Base-by-base conservation (phyloP, 1,140 invertebrate genomes). In the Metaphire vulgaris region DNA sequence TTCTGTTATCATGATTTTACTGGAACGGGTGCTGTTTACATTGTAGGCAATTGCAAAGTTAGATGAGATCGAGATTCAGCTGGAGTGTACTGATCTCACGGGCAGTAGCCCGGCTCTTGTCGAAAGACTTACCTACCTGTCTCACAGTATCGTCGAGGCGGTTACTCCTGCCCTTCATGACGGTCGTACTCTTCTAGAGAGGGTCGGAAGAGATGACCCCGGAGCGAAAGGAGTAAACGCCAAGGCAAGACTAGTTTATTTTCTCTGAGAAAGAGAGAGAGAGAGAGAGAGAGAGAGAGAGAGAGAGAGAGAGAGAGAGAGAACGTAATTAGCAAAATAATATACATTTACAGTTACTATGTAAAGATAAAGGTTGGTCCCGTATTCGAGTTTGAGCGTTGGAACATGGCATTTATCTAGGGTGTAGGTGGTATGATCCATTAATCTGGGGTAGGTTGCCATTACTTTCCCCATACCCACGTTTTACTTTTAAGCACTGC, bases 61-160 rank as follows among this genome's bases (percentile, higher is more conserved):
- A 74, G 91, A 92, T 83, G 91, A 93, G 83, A 85, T 93, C 14
- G 92, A 93, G 87, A 89, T 92, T 79, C 91, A 93, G 81, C 83
- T 93, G 74, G 89, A 89, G 64, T 91, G 89, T 33, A 81, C 80
- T 79, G 85, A 87, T 80, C 84, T 91, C 81, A 87, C 90, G 1
- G 84, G 89, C 41, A 90, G 89, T 78, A 91, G 91, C 2, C 81
- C 88, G 1, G 89, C 90, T 79, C 88, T 92, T 70, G 89, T 89
- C 72, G 89, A 90, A 82, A 87, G 91, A 72, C 91, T 91, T 83
- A 86, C 88, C 79, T 88, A 91, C 82, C 86, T 90, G 83, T 85
- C 88, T 70, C 84, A 87, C 80, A 87, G 89, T 72, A 87, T 92
- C 34, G 90, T 91, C 82, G 90, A 92, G 76, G 87, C 90, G 26